Percentiles rank a stretch among this genome's conserved stretches.
phyloP scores from a whole-genome alignment of 2,888 invertebrate species.

The Tetragnatha montana region DNA sequence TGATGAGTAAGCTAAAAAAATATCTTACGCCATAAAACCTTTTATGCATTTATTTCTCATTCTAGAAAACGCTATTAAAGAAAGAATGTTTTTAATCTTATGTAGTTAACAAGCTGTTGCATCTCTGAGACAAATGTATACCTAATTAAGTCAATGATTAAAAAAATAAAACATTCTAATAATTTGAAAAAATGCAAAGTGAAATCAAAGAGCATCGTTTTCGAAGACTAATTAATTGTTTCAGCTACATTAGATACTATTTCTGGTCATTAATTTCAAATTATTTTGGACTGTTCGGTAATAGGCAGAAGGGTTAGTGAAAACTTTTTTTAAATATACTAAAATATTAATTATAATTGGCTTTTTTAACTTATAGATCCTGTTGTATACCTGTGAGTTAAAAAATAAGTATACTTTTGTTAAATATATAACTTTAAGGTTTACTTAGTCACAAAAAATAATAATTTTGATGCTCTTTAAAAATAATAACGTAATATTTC shows the following conservation, averaged over 20 bases:
- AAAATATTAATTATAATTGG: no score
- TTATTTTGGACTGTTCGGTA: no score
- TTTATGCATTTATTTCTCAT: not conserved
- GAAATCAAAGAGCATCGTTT: not conserved
- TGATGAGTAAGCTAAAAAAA: not conserved
- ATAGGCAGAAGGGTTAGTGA: no score
- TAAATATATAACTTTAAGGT: no score
- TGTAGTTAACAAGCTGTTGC: conserved; percentile 10
- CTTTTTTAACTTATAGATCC: no score
- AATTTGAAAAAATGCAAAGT: not conserved
- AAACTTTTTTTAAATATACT: no score
- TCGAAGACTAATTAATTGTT: conserved; percentile 16
- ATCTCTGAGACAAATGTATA: not conserved
- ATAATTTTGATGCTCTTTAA: no score
- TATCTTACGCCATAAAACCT: not conserved
- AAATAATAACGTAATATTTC: no score
- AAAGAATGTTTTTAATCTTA: not conserved
- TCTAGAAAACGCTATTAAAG: not conserved
- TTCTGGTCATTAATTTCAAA: not conserved
- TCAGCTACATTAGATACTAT: not conserved
- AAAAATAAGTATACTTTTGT: no score
- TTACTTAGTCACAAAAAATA: no score
- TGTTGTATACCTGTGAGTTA: no score
- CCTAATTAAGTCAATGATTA: not conserved
- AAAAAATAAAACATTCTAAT: not conserved